phyloP scores from a whole-genome alignment of 2,797 vertebrate genomes.

The Galago senegalensis region DNA sequence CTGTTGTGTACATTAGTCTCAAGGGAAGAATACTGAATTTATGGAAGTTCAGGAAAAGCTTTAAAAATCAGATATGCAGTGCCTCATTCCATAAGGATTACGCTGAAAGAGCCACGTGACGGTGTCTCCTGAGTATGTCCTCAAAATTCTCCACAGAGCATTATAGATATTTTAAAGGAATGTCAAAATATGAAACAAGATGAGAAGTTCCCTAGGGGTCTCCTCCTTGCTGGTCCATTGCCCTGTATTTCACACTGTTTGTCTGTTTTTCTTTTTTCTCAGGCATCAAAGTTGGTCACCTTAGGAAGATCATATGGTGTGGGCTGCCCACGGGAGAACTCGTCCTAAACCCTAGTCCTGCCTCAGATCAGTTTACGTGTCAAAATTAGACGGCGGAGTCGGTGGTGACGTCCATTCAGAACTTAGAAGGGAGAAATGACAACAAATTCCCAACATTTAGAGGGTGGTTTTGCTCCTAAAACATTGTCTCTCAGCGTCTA shows the following conservation, averaged over 20 bases:
- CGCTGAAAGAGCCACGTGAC: not conserved
- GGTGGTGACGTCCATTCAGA: not conserved
- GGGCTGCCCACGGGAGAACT: not conserved
- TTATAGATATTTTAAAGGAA: constrained; percentile 5
- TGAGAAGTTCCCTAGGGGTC: not conserved
- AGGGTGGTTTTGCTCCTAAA: constrained; percentile 1
- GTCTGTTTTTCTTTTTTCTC: not conserved
- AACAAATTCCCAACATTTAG: not conserved
- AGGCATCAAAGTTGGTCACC: constrained; percentile 69
- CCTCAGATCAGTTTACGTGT: not conserved
- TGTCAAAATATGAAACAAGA: not conserved
- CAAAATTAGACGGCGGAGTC: not conserved
- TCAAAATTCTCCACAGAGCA: not conserved
- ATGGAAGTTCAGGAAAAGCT: not conserved
- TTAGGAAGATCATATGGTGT: not conserved
- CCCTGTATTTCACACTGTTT: not conserved
- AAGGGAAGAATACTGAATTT: not conserved
- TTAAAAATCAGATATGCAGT: not conserved
- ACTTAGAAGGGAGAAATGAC: not conserved
- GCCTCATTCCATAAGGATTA: not conserved
- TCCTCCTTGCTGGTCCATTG: not conserved
- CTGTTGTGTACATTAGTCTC: not conserved
- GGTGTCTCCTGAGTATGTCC: not conserved
- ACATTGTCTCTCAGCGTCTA: constrained; percentile 32
- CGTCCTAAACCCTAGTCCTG: not conserved